Evolutionary conservation across 2,797 vertebrate genomes (phyloP).

Genomic region (Falco rusticolus): DNA sequence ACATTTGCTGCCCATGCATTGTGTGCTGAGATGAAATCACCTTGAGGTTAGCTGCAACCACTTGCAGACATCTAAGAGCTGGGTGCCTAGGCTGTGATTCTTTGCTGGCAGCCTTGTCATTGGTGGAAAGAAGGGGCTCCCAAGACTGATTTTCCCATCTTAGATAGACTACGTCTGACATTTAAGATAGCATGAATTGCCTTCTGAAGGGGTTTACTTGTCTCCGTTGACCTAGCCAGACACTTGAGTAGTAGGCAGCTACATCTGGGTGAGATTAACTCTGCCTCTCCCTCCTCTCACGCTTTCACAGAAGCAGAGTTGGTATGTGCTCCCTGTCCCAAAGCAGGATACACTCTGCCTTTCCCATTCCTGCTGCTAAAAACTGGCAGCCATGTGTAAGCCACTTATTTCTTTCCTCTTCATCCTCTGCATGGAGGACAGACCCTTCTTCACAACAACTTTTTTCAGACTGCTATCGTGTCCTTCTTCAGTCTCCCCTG

Average conservation of each 20-base stretch:
- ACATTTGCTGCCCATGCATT: neutral
- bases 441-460: neutral
- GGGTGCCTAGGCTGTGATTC: neutral
- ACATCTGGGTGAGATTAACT: neutral
- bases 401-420: neutral
- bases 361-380: neutral
- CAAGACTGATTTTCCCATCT: neutral
- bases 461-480: neutral
- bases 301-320: neutral
- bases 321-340: neutral
- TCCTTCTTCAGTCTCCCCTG: neutral
- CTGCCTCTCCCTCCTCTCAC: neutral
- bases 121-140: neutral
- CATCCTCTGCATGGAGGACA: neutral
- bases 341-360: neutral
- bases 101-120: neutral
- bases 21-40: neutral
- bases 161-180: neutral
- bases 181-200: neutral
- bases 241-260: neutral
- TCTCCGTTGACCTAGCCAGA: neutral
- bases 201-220: neutral
- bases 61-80: neutral
- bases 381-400: neutral
- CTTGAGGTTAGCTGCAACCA: neutral